Conservation (phyloP, 2,888 invertebrate species). For the Thumatha senex region DNA sequence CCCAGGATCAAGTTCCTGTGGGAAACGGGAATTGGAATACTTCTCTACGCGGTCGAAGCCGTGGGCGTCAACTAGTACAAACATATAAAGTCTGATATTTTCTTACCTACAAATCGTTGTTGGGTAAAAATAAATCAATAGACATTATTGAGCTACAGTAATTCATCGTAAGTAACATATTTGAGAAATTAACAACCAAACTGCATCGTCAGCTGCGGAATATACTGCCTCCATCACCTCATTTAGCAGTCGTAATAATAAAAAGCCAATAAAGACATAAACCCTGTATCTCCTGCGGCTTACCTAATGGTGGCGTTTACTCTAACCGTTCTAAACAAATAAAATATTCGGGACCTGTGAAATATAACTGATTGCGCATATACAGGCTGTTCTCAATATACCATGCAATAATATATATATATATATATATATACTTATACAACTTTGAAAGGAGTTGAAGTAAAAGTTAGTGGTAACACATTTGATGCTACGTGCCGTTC, state of each 20-base stretch:
- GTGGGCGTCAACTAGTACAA: too few relatives aligned
- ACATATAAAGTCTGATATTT: too few relatives aligned
- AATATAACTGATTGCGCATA: conserved; percentile 29
- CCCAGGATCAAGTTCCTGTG: too few relatives aligned
- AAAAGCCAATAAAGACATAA: conserved; percentile 73
- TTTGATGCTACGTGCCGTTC: too few relatives aligned
- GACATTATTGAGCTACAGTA: neutral
- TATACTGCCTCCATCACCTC: conserved; percentile 45
- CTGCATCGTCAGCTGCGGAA: conserved; percentile 51
- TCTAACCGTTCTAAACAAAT: conserved; percentile 70
- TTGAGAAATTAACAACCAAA: conserved; percentile 8
- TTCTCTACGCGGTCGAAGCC: too few relatives aligned
- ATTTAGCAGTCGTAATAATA: conserved; percentile 60
- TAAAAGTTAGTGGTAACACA: neutral
- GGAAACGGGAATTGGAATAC: too few relatives aligned
- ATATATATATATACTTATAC: neutral
- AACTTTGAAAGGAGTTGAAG: neutral
- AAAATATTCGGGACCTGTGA: conserved; percentile 54
- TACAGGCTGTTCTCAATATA: neutral
- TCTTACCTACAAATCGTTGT: neutral
- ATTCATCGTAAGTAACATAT: neutral
- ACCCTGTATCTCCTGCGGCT: conserved; percentile 73
- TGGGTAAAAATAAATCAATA: too few relatives aligned
- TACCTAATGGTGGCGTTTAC: conserved; percentile 73
- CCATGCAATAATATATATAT: too few relatives aligned